Base-by-base conservation (phyloP, 2,888 invertebrate genomes). In the Drosophila nr. medialis region DNA sequence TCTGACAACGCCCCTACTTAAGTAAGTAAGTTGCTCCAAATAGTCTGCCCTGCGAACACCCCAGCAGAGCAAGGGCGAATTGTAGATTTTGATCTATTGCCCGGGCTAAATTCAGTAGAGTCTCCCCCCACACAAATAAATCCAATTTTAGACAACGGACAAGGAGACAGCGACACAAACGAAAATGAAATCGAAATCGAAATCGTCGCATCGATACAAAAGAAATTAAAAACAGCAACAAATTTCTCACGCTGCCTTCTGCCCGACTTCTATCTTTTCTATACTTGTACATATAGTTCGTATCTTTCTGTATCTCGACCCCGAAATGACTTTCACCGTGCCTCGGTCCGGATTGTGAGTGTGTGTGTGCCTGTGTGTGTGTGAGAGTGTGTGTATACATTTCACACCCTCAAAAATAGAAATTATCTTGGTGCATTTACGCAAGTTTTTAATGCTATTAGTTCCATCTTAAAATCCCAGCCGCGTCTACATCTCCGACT, bases 341-440 rank as follows among this genome's bases (percentile, higher is more conserved):
- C 64, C 63, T 74, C 68, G 49, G 27, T 36, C 30, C 36, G 36
- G 50, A 61, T 38, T 42, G 68, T 42, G 11, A 59, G 60, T 62
- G 49, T 29, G 15, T 48, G 27, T 60, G n/a, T 36, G 62, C 30
- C 4, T 58, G 62, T 58, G 51, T 62, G 51, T 67, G 49, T 50
- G 72, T 56, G 56, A 30, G 58, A 30, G 70, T 80, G 69, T 77
- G 71, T 80, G 49, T 80, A 84, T 73, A 80, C 77, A 86, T 84
- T 90, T 89, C 90, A 88, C 87, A 87, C 90, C 87, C 90, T 90
- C 90, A 72, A 90, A 90, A 86, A 86, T 86, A 86, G 90, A 86
- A 89, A 90, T 86, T 90, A 90, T 90, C 90, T 89, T 74, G 65
- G 84, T 86, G 82, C 86, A 82, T 90, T 90, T 89, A 87, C 88